Evolutionary conservation across 2,797 vertebrate species (phyloP).

Genomic region (Bucorvus abyssinicus): DNA sequence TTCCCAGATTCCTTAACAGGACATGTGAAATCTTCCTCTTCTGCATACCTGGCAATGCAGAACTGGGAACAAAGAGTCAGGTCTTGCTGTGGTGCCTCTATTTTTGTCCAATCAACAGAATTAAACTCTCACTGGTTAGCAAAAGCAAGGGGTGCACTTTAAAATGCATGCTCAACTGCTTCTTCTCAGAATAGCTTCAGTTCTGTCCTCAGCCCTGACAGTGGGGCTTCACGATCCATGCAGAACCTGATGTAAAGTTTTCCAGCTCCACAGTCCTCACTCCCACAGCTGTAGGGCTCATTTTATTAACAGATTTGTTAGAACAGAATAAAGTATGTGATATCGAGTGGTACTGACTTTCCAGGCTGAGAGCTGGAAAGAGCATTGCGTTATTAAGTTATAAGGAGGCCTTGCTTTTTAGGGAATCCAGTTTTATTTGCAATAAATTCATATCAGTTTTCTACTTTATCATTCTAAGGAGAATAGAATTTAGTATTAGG

Average conservation of each 20-base stretch:
- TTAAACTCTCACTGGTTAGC: background rate
- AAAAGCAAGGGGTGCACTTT: background rate
- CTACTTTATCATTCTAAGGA: slow-evolving; percentile 15
- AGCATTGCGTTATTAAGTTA: background rate
- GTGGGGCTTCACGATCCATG: background rate
- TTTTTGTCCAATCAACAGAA: background rate
- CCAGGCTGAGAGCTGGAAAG: background rate
- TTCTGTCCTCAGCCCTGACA: background rate
- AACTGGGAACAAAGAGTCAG: background rate
- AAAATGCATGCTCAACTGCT: background rate
- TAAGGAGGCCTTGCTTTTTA: slow-evolving; percentile 4
- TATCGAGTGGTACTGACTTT: background rate
- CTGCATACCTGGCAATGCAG: background rate
- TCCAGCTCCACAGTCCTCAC: background rate
- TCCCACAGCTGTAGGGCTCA: background rate
- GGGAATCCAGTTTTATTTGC: slow-evolving; percentile 29
- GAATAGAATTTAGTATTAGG: slow-evolving; percentile 26
- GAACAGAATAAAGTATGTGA: background rate
- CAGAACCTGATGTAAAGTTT: background rate
- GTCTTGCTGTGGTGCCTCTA: background rate
- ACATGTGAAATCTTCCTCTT: background rate
- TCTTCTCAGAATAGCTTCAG: background rate
- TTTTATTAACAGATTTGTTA: slow-evolving; percentile 18
- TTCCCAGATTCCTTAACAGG: background rate
- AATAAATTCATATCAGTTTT: background rate